Evolutionary conservation across 2,888 invertebrate genomes (phyloP), one percentile per base, ranked within the genome.

Genomic region (Entomobrya multifasciata): DNA sequence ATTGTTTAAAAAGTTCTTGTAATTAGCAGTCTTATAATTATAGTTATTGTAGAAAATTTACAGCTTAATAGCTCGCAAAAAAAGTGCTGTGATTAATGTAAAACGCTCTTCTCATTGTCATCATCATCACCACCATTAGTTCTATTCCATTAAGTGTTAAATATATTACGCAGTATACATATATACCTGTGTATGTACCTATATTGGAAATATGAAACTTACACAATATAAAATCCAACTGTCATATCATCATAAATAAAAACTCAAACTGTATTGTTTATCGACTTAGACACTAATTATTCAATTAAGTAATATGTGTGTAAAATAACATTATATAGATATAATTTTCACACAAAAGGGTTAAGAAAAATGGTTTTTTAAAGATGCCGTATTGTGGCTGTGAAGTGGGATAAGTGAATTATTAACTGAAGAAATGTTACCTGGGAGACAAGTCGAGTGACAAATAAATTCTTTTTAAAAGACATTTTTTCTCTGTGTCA

Each of bases 241-340:
- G 36, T 36, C 36, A 6, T 36, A 8, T 36, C 36, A 36, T 36
- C 4, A 36, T 10, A 10, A 49, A 67, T 13, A 44, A 67, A 41
- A 44, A 20, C 27, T 5, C 4, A 20, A 44, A 10, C 15, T 47
- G 47, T 25, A 70, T 70, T 44, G 74, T 20, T 74, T 25, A 47
- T 44, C 13, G n/a, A 30, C 36, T 4, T 4, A n/a, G 65, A 47
- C 47, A 22, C 25, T 70, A 83, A 83, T 83, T 77, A 77, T 65
- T 83, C 83, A 83, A 83, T 83, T 83, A 83, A 62, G 52, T 83
- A 83, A 83, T 83, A 76, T 49, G 76, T 65, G n/a, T 55, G 70
- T 13, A 70, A 70, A 70, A 15, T 70, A 67, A 20, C n/a, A n/a
- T n/a, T n/a, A n/a, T 65, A 65, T 52, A 36, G 36, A 8, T 36